A percentile compares a stretch with the other conserved stretches of the same genome.
These are phyloP conservation scores for Poecilia wingei DNA, from an alignment of 2,797 vertebrate species.

Conservation along the genomic window DNA sequence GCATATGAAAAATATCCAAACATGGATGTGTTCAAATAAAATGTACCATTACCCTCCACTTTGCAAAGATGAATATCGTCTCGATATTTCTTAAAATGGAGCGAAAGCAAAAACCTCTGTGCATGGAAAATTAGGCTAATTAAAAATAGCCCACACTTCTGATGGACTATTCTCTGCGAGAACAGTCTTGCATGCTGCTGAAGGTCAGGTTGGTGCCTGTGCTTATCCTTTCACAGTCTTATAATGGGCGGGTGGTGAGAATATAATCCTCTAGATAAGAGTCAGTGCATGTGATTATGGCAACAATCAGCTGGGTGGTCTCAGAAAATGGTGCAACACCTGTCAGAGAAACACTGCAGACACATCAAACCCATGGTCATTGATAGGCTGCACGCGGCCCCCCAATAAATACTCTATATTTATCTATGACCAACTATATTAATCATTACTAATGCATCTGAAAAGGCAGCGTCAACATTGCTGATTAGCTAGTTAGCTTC, in stretches of 20 bases:
- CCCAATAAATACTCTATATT: background rate
- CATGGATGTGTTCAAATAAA: background rate
- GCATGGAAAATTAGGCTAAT: background rate
- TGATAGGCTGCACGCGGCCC: background rate
- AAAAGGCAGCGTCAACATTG: background rate
- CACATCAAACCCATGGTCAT: background rate
- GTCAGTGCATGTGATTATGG: background rate
- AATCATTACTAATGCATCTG: background rate
- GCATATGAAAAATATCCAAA: background rate
- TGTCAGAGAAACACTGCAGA: background rate
- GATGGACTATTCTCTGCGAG: background rate
- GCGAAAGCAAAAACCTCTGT: background rate
- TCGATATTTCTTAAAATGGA: background rate
- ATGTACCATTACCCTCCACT: background rate
- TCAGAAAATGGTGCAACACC: constrained; percentile 13
- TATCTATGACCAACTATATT: background rate
- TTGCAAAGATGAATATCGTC: background rate
- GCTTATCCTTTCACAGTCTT: background rate
- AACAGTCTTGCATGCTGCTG: background rate
- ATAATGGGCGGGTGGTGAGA: background rate
- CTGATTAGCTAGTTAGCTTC: constrained; percentile 44
- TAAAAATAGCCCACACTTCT: background rate
- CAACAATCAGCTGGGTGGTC: background rate
- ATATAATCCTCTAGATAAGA: background rate
- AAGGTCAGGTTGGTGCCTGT: background rate